phyloP scores from a whole-genome alignment of 2,888 invertebrate species.

The Thymelicus lineola region DNA sequence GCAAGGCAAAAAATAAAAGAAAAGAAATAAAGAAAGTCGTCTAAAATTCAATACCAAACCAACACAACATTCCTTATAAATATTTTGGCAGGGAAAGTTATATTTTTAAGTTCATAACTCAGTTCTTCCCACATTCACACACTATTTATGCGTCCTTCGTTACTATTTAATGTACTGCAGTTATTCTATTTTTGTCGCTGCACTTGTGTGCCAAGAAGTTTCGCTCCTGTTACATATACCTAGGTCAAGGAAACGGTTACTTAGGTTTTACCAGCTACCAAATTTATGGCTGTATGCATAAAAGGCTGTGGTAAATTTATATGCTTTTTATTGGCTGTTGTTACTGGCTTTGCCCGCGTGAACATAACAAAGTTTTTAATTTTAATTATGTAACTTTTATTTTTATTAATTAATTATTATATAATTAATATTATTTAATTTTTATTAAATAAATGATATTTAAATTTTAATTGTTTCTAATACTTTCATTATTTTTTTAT shows the following conservation, averaged over 20 bases:
- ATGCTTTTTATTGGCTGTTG: too few species aligned
- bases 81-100: slow-evolving; percentile 16
- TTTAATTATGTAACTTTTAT: too few species aligned
- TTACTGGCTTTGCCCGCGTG: too few species aligned
- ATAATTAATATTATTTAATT: too few species aligned
- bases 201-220: slow-evolving; percentile 31
- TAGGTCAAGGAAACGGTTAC: slow-evolving; percentile 27
- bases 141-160: slow-evolving; percentile 6
- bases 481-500: too few species aligned
- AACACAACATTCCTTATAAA: background rate
- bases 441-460: too few species aligned
- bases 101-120: background rate
- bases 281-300: slow-evolving; percentile 16
- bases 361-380: too few species aligned
- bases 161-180: slow-evolving; percentile 23
- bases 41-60: too few species aligned
- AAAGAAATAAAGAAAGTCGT: too few species aligned
- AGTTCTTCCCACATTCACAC: slow-evolving; percentile 1
- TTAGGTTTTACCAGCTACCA: slow-evolving; percentile 10
- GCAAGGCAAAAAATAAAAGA: too few species aligned
- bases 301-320: background rate
- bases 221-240: slow-evolving; percentile 23
- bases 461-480: too few species aligned
- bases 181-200: slow-evolving; percentile 21
- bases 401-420: too few species aligned